Base-by-base conservation (phyloP, 2,113 vertebrate species). In the Anhinga rufa region DNA sequence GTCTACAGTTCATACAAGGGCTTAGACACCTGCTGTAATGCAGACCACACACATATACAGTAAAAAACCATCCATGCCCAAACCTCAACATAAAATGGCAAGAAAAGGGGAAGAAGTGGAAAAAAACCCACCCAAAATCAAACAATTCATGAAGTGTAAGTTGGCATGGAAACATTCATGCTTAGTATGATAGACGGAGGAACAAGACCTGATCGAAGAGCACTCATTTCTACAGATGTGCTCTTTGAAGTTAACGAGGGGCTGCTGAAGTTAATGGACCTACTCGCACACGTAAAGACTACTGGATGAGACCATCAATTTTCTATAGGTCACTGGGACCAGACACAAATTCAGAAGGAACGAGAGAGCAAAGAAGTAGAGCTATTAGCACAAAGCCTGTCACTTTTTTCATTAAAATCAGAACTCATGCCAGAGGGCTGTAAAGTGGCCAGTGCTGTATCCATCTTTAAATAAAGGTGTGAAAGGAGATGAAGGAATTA, bases 361-460 rank as follows among this genome's bases (percentile, higher is more conserved):
- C 24, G 89, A 78, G 81, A 94, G 70, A 92, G 93, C 84, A 78
- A 82, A 92, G 82, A 62, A 87, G 66, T 60, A 49, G 84, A 95
- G 64, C 94, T 96, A 94, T 96, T 96, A 94, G 91, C 95, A 96
- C 92, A 97, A 97, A 97, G 82, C 46, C 88, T 90, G 82, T 71
- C 90, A 89, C 85, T 96, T 88, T 85, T 96, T 88, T 90, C 93
- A 94, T 97, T 96, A 94, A 94, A 96, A 94, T 77, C 92, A 87
- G 92, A 92, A 79, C 92, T 95, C 66, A 38, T 81, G 88, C 65
- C 91, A 74, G 76, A 92, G 75, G 87, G 82, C 62, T 93, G 76
- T 85, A 92, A 93, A 89, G 89, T 95, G 92, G 72, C 86, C 93
- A 60, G 68, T 42, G 74, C 44, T 77, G 78, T 82, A 92, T 79